Conservation (phyloP, 2,113 vertebrate species). For the Todiramphus chloris region DNA sequence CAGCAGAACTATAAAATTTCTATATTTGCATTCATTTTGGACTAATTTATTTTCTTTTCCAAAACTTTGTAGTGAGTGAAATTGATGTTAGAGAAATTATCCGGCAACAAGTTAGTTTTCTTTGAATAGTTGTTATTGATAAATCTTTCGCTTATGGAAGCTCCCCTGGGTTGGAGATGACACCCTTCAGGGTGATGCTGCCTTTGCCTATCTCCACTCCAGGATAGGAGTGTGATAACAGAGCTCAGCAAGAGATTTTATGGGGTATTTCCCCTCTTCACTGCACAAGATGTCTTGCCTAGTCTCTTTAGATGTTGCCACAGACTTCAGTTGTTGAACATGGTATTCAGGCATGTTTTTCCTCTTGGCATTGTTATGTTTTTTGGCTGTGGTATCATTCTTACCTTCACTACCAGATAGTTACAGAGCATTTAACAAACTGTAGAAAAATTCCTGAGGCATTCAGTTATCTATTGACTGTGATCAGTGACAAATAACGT, state of each 20-base stretch:
- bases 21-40: not conserved
- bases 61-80: not conserved
- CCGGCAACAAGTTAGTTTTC: not conserved
- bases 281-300: not conserved
- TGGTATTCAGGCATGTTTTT: not conserved
- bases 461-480: not conserved
- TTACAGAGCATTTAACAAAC: not conserved
- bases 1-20: not conserved
- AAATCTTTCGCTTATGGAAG: not conserved
- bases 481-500: not conserved
- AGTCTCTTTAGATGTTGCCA: not conserved
- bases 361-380: not conserved
- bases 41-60: not conserved
- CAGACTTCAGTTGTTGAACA: not conserved
- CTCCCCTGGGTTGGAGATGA: not conserved
- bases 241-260: not conserved
- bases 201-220: not conserved
- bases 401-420: not conserved
- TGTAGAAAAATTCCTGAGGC: not conserved
- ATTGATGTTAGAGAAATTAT: not conserved
- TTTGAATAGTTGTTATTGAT: not conserved
- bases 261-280: not conserved
- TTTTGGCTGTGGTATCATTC: not conserved
- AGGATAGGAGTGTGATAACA: not conserved
- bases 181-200: not conserved